These are phyloP conservation scores for Colius striatus DNA, from an alignment of 2,113 vertebrate species.

Conservation along the genomic window DNA sequence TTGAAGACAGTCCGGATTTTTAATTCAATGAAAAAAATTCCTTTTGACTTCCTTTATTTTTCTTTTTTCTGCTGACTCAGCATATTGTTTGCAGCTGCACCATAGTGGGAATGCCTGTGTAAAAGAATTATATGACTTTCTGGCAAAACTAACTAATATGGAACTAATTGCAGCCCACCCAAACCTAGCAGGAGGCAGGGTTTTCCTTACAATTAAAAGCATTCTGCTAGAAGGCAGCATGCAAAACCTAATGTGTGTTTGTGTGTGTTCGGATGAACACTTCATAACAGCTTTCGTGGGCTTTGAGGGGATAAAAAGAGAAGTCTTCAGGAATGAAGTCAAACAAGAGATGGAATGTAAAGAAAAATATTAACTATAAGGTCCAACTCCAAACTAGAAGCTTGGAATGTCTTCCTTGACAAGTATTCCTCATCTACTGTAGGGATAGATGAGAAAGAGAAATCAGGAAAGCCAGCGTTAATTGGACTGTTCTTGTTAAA, in stretches of 20 bases:
- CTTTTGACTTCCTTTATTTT: neutral
- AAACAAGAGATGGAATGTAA: neutral
- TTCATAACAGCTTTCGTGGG: neutral
- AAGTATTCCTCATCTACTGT: neutral
- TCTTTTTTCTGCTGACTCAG: conserved; percentile 48
- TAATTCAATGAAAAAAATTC: conserved; percentile 56
- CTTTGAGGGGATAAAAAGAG: neutral
- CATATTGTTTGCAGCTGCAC: conserved; percentile 41
- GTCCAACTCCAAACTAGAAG: neutral
- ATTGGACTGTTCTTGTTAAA: neutral
- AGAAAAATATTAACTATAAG: neutral
- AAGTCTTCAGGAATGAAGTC: neutral
- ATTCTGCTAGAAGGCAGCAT: conserved; percentile 52
- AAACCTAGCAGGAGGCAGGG: conserved; percentile 61
- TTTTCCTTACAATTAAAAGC: conserved; percentile 61
- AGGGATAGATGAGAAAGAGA: neutral
- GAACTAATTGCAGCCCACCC: conserved; percentile 69
- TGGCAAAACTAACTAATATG: conserved; percentile 58
- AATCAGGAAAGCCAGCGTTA: neutral
- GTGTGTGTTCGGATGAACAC: neutral
- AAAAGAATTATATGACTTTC: conserved; percentile 57
- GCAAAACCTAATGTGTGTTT: conserved; percentile 27
- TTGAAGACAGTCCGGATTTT: conserved; percentile 24
- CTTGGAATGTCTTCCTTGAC: neutral
- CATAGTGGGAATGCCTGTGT: conserved; percentile 18